Evolutionary conservation across 2,888 invertebrate species (phyloP), one percentile per base, ranked within the genome.

Genomic region (Lepidocyrtinus sp.): DNA sequence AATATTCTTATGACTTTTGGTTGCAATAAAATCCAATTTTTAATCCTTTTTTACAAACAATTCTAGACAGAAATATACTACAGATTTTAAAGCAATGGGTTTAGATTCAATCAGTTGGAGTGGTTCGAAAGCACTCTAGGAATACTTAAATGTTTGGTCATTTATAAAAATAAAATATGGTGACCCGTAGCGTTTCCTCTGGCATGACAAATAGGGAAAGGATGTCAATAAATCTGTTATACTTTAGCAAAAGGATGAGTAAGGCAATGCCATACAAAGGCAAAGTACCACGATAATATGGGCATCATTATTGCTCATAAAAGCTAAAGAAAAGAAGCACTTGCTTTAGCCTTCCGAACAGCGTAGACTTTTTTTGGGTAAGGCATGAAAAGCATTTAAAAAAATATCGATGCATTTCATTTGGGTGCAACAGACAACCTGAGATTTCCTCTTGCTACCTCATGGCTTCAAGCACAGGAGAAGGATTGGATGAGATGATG

Each of bases 231-330:
- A 78, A 73, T 78, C 62, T 78, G 68, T 36, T 73, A 68, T 63
- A 73, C 50, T 78, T 73, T 36, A 62, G 72, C 78, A 55, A 12
- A 55, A 69, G 59, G 74, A 67, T 59, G 65, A 67, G 65, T 55
- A 59, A 75, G 55, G 24, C 24, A 71, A 36, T 36, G 65, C 64
- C 76, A 76, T 64, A 71, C 67, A 72, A 24, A 70, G 67, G 63
- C 15, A 26, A 68, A 78, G 61, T 65, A 70, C 76, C 61, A 77
- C 59, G 64, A 65, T 73, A 68, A 65, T 26, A 65, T 45, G 50
- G n/a, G 19, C 73, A 62, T 78, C 73, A 78, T 78, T 73, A 73
- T 63, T 78, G 62, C 55, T 67, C 78, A 78, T 78, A 78, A 78
- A 78, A 72, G 67, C 62, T 67, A 15, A 21, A 27, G 65, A 72